A percentile compares a stretch with the other conserved stretches of the same genome.
Conservation (phyloP, 2,888 invertebrate species). For the Sinhomidia bicolor region DNA sequence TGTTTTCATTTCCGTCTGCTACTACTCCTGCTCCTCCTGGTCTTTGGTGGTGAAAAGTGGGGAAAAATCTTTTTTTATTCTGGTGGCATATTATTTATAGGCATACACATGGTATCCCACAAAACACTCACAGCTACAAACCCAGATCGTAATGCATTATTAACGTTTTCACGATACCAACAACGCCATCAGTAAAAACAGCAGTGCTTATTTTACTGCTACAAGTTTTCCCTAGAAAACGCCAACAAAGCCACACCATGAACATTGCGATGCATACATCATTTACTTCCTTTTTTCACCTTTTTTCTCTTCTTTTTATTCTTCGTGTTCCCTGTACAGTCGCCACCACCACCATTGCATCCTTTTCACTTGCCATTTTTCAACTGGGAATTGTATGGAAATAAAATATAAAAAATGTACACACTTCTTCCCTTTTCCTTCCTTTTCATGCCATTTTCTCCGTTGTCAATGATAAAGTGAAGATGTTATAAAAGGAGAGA, state of each 20-base stretch:
- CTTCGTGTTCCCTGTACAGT: background rate
- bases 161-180: background rate
- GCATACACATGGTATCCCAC: background rate
- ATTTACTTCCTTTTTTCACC: slow-evolving; percentile 45
- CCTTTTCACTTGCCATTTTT: slow-evolving; percentile 34
- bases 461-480: slow-evolving; percentile 57
- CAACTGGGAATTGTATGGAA: slow-evolving; percentile 45
- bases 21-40: too few relatives aligned
- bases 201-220: background rate
- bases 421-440: slow-evolving; percentile 44
- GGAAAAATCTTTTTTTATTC: slow-evolving; percentile 34
- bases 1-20: slow-evolving; percentile 22
- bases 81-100: background rate
- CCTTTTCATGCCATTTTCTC: slow-evolving; percentile 34
- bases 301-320: background rate
- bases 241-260: slow-evolving; percentile 32
- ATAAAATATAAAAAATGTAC: slow-evolving; percentile 48
- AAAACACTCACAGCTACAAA: slow-evolving; percentile 1
- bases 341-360: background rate
- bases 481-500: slow-evolving; percentile 19
- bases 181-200: background rate
- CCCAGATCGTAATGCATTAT: slow-evolving; percentile 34
- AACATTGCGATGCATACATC: slow-evolving; percentile 44
- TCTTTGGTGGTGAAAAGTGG: slow-evolving; percentile 17
- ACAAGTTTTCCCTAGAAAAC: slow-evolving; percentile 1